A percentile compares a stretch with the other conserved stretches of the same genome.
Evolutionary conservation across 1,140 invertebrate species (phyloP).

Genomic region (Drosophila ercepeae): DNA sequence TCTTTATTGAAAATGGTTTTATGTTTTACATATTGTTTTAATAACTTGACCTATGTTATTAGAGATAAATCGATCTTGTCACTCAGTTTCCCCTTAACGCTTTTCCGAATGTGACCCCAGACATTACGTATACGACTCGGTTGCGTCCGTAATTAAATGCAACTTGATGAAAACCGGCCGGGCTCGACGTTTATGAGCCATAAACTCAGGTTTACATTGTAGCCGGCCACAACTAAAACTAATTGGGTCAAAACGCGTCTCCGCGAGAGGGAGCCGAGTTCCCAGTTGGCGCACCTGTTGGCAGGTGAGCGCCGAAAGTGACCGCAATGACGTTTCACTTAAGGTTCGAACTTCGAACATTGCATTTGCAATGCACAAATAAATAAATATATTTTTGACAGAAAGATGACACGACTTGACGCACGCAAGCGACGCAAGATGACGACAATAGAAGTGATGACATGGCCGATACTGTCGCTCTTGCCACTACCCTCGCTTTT

Average conservation of each 20-base stretch:
- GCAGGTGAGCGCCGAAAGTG: conserved; percentile 60
- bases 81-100: not conserved
- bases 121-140: conserved; percentile 58
- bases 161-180: conserved; percentile 52
- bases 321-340: conserved; percentile 71
- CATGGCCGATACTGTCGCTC: conserved; percentile 47
- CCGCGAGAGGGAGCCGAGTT: conserved; percentile 2
- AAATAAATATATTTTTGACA: conserved; percentile 73
- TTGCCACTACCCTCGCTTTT: not conserved
- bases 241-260: conserved; percentile 66
- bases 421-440: conserved; percentile 40
- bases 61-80: no score
- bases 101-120: not conserved
- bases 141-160: conserved; percentile 47
- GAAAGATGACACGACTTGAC: conserved; percentile 54
- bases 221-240: conserved; percentile 43
- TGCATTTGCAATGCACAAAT: conserved; percentile 70
- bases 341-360: conserved; percentile 13
- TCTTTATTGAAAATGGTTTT: no score
- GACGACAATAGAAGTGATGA: conserved; percentile 78
- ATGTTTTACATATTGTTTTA: no score
- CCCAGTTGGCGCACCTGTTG: conserved; percentile 52
- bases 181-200: conserved; percentile 69
- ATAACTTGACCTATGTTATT: no score
- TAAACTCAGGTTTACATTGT: conserved; percentile 69